These are phyloP conservation scores for Nephotettix cincticeps DNA, from an alignment of 1,140 invertebrate genomes.

Conservation along the genomic window DNA sequence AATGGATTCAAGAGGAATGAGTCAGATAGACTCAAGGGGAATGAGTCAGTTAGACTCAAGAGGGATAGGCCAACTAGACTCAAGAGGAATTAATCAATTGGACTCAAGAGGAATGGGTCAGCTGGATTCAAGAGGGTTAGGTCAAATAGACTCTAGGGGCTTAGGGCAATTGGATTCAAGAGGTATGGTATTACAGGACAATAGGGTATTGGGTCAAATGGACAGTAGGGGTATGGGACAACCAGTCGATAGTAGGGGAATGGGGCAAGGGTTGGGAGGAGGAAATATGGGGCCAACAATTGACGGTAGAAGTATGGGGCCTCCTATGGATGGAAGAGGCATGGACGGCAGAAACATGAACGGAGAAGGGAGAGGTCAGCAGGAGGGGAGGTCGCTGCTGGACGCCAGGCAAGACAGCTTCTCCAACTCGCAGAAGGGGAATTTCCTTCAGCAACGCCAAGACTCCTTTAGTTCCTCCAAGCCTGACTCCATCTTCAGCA, in stretches of 20 bases:
- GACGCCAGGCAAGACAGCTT: background rate
- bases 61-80: too few species aligned
- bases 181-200: too few species aligned
- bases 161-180: too few species aligned
- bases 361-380: background rate
- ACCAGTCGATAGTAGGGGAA: background rate
- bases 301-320: background rate
- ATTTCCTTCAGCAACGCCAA: background rate
- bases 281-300: background rate
- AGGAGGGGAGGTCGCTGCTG: background rate
- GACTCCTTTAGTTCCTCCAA: constrained; percentile 3
- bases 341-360: background rate
- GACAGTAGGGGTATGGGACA: background rate
- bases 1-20: too few species aligned
- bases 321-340: background rate
- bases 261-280: background rate
- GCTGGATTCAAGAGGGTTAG: too few species aligned
- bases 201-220: too few species aligned
- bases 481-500: background rate
- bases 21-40: too few species aligned
- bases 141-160: too few species aligned
- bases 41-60: too few species aligned
- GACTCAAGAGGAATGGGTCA: too few species aligned
- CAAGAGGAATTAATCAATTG: too few species aligned
- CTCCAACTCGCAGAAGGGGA: background rate